Evolutionary conservation across 2,888 invertebrate species (phyloP).

Genomic region (Hecatera dysodea): DNA sequence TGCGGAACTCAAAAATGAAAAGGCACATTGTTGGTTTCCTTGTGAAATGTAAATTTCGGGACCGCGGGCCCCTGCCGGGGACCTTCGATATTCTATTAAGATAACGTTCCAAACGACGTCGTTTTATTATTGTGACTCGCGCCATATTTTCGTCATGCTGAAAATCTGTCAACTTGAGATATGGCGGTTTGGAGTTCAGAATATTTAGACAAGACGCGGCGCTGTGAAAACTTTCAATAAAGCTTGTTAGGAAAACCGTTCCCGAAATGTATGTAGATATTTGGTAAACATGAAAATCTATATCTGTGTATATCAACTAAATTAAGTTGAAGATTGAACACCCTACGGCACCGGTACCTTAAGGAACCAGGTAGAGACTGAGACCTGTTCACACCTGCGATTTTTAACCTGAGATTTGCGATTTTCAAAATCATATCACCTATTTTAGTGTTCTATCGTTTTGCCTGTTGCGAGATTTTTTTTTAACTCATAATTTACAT

Average conservation of each 20-base stretch:
- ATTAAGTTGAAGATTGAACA: no score
- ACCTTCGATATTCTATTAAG: constrained; percentile 88
- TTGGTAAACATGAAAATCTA: neutral
- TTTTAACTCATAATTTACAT: neutral
- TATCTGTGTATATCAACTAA: no score
- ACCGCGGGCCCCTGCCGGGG: constrained; percentile 14
- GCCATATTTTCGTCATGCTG: constrained; percentile 84
- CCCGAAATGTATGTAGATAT: neutral
- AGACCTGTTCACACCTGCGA: no score
- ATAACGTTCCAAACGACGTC: constrained; percentile 75
- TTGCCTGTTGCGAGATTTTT: no score
- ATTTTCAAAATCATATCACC: no score
- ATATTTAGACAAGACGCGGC: constrained; percentile 32
- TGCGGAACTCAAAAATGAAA: constrained; percentile 65
- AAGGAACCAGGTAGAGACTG: no score
- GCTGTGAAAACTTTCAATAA: no score
- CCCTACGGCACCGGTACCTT: no score
- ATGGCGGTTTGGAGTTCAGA: constrained; percentile 60
- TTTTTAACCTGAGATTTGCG: no score
- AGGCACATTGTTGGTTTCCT: constrained; percentile 61
- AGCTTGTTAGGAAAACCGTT: neutral
- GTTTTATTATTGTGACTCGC: constrained; percentile 74
- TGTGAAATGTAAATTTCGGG: constrained; percentile 67
- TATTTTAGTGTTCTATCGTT: no score
- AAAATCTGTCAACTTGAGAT: constrained; percentile 85